A percentile compares a stretch with the other conserved stretches of the same genome.
Evolutionary conservation across 1,140 invertebrate genomes (phyloP).

Genomic region (Doryteuthis pealeii): DNA sequence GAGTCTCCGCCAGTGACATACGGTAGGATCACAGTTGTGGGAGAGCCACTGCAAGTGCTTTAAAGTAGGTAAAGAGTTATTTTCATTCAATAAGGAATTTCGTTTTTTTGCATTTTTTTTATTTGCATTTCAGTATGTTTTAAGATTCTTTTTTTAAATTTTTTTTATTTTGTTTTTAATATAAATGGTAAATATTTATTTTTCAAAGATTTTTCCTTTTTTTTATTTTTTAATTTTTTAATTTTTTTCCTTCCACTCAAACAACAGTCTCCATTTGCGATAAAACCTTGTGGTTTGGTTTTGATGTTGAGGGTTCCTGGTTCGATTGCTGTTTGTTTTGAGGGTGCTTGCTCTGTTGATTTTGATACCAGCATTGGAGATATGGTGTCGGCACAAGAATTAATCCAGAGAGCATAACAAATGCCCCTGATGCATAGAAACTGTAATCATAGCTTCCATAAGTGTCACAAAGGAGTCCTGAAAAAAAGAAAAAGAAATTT

Average conservation of each 20-base stretch:
- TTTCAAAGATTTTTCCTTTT: background rate
- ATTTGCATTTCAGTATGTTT: background rate
- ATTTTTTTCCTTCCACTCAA: background rate
- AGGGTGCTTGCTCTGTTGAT: background rate
- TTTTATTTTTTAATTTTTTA: background rate
- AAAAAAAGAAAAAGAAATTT: constrained; percentile 16
- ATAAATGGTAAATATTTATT: background rate
- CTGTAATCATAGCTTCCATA: constrained; percentile 37
- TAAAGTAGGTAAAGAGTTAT: no score
- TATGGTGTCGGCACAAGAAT: constrained; percentile 26
- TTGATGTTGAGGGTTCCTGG: constrained; percentile 1
- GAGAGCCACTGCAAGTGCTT: no score
- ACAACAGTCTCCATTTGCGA: background rate
- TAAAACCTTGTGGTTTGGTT: background rate
- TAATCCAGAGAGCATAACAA: constrained; percentile 36
- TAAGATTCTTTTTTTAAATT: background rate
- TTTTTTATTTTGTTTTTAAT: background rate
- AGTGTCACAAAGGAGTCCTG: constrained; percentile 42
- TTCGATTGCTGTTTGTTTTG: background rate
- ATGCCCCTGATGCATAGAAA: constrained; percentile 36
- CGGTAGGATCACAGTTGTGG: no score
- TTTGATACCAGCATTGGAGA: constrained; percentile 12
- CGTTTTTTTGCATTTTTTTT: background rate
- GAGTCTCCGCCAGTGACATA: no score
- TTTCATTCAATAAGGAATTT: background rate